Evolutionary conservation across 23 tunicate species (phyloP), one percentile per base, ranked within the genome.

Genomic region (Halocynthia roretzi): DNA sequence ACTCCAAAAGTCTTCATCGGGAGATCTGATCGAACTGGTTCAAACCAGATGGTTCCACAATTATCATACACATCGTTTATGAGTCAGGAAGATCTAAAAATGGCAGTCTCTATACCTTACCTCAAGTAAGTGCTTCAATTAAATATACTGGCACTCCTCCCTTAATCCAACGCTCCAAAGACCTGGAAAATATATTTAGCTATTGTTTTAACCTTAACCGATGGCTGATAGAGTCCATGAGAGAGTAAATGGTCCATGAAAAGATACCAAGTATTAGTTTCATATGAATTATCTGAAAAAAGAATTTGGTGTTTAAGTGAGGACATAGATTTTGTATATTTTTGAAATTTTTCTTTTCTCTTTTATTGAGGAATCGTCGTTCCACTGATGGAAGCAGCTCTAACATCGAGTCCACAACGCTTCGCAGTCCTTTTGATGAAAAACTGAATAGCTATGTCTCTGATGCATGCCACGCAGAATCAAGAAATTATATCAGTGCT

Each of bases 381-480:
- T 74, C 78, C 51, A 64, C 64, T 0, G 78, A 74, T 12, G 78
- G 56, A 74, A 54, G 55, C 17, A 53, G 56, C 56, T 74, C 78
- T 15, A 8, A 62, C 31, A 54, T 64, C 7, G 14, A 10, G 8
- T 54, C 19, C 56, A 21, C 22, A 5, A 74, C 78, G 56, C 55
- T 12, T 44, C 19, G 78, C 0, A 54, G 64, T 8, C 78, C 20
- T 8, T 84, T 84, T 52, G 88, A 84, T 71, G 73, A 79, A 19
- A 84, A 84, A 70, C 78, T 84, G 56, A 81, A 76, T 57, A 72
- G 70, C 48, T 84, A 53, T 61, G 88, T 84, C 5, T 67, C 83
- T 50, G 88, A 84, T 50, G 88, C 88, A 52, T 84, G 88, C 61
- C 88, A 84, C 6, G 88, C 88, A 6, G 88, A 84, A 69, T 84